Conservation (phyloP, 2,797 vertebrate genomes). For the Lateolabrax maculatus region DNA sequence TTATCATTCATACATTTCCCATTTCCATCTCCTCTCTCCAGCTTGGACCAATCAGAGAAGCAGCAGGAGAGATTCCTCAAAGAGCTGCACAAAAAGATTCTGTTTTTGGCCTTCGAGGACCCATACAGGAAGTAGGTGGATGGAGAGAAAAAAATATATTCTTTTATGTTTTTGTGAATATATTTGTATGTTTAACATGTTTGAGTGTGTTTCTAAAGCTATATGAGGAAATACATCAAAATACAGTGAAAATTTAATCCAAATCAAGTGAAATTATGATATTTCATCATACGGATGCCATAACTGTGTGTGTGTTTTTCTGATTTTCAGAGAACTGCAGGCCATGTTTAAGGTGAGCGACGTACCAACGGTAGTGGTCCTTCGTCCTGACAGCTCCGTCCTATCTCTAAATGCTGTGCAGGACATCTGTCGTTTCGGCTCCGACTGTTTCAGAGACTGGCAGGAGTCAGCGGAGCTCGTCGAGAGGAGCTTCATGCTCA, state of each 20-base stretch:
- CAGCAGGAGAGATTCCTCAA: constrained; percentile 87
- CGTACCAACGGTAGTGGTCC: constrained; percentile 89
- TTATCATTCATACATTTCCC: constrained; percentile 22
- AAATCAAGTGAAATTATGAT: background rate
- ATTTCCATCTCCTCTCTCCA: constrained; percentile 54
- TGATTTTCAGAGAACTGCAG: constrained; percentile 86
- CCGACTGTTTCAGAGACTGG: constrained; percentile 90
- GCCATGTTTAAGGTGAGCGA: constrained; percentile 86
- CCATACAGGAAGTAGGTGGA: constrained; percentile 86
- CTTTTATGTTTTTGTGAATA: background rate
- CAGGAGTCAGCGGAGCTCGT: constrained; percentile 90
- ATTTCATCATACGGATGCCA: background rate
- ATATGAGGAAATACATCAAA: background rate
- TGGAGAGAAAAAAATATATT: background rate
- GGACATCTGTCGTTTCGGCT: constrained; percentile 86
- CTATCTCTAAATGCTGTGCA: constrained; percentile 86
- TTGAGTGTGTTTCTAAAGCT: background rate
- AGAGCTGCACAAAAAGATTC: constrained; percentile 88
- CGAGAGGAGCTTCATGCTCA: constrained; percentile 90
- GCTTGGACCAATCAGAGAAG: constrained; percentile 86
- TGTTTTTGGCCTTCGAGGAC: constrained; percentile 90
- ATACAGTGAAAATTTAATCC: background rate
- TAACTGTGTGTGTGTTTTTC: background rate
- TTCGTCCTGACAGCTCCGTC: constrained; percentile 89
- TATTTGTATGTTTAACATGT: background rate